Evolutionary conservation across 1,140 invertebrate genomes (phyloP), one percentile per base, ranked within the genome.

Genomic region (Drosophila pseudoobscura): DNA sequence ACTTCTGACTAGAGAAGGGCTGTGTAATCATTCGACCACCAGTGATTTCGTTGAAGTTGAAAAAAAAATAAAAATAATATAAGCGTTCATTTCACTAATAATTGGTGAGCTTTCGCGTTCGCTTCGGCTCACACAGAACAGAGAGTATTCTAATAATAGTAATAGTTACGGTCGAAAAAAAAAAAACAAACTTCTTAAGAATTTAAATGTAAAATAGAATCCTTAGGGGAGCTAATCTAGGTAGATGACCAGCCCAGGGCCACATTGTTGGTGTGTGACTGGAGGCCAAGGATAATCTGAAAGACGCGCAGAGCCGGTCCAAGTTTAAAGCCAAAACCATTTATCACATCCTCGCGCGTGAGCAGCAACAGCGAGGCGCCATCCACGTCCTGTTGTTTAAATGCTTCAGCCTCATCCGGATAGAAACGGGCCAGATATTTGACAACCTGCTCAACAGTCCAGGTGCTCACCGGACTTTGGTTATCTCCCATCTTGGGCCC

Each of bases 341-440:
- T 74, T 22, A 91, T 68, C 49, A 91, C 58, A 71, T 91, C 90
- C 6, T 73, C 54, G 11, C 90, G 90, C 29, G 75, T 87, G 0
- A 91, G 75, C 15, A 91, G 60, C 26, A 91, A 64, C 17, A 91
- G 53, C 6, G 90, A 78, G 15, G 63, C 70, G 6, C 90, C 90
- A 75, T 91, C 89, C 11, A 91, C 90, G 41, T 91, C 90, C 53
- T 91, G 89, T 1, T 50, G 41, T 13, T 76, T 73, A 24, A 91
- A 89, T 7, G 75, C 62, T 4, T 59, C 43, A 2, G 90, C 90
- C 35, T 91, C 82, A 0, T 56, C 54, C 3, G 90, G 90, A 68
- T 90, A 91, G 22, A 57, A 59, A 22, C 69, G 75, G 7, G 52
- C 20, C 6, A 91, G 47, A 56, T 66, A 90, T 15, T 8, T 15